These are phyloP conservation scores for Gymnorhina tibicen DNA, from an alignment of 2,113 vertebrate genomes.

Conservation along the genomic window DNA sequence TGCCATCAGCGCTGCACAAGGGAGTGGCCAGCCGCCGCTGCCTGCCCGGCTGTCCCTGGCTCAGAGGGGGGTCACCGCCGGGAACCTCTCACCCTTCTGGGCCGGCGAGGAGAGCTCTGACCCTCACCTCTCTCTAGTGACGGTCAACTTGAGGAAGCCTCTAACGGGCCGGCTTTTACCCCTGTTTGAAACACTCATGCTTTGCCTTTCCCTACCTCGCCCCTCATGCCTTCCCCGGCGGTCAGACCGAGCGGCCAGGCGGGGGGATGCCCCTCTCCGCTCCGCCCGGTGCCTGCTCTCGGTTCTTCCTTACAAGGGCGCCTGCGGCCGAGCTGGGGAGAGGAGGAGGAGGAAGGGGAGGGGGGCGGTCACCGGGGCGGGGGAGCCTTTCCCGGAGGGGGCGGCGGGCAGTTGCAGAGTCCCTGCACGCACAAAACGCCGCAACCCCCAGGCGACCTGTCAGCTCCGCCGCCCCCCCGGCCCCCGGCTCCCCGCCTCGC, in stretches of 20 bases:
- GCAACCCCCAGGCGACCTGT: background rate
- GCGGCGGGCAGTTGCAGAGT: background rate
- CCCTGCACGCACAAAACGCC: background rate
- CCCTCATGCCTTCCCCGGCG: too few relatives aligned
- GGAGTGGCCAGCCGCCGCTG: background rate
- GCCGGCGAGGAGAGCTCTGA: background rate
- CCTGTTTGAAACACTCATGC: background rate
- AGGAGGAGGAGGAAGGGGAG: background rate
- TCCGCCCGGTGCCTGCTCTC: background rate
- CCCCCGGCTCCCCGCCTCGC: background rate
- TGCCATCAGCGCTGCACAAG: background rate
- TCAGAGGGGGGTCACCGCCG: fast-evolving
- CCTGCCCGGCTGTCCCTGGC: background rate
- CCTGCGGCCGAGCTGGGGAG: background rate
- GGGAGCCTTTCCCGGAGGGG: background rate
- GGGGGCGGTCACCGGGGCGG: background rate
- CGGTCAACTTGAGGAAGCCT: background rate
- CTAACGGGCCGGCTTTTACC: background rate
- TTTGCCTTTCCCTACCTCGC: background rate
- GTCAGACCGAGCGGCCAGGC: background rate
- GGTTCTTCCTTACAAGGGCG: background rate
- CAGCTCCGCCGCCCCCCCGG: background rate
- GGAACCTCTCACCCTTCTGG: too few relatives aligned
- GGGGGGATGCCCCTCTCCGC: background rate
- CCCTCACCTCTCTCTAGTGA: background rate